phyloP scores from a whole-genome alignment of 2,888 invertebrate species.

The Caenorhabditis virilis region DNA sequence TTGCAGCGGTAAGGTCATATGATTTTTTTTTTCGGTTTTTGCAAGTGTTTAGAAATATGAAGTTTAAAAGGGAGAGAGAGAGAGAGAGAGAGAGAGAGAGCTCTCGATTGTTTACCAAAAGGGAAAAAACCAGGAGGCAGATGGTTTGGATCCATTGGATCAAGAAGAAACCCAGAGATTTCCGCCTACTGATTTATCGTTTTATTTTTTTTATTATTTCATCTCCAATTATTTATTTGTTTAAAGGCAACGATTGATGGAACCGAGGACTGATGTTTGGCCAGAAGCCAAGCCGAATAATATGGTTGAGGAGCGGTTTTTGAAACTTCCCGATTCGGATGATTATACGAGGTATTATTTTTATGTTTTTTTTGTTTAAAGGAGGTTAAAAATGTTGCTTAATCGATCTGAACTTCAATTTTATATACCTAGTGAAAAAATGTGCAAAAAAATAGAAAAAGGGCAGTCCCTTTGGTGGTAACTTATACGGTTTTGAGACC shows the following conservation, averaged over 20 bases:
- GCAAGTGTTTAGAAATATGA: background rate
- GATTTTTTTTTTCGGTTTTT: conserved; percentile 3
- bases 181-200: too few relatives aligned
- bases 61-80: too few relatives aligned
- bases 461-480: too few relatives aligned
- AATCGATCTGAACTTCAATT: too few relatives aligned
- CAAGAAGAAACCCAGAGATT: too few relatives aligned
- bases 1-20: conserved; percentile 50
- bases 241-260: conserved; percentile 42
- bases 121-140: background rate
- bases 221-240: background rate
- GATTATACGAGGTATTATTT: conserved; percentile 71
- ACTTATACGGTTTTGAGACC: too few relatives aligned
- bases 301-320: conserved; percentile 59
- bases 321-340: conserved; percentile 73
- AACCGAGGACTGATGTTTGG: conserved; percentile 65
- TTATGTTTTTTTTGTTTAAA: background rate
- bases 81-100: background rate
- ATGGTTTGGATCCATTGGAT: too few relatives aligned
- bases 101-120: conserved; percentile 6
- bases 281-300: conserved; percentile 61
- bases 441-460: too few relatives aligned
- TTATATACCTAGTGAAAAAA: too few relatives aligned
- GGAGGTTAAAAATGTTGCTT: too few relatives aligned
- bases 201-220: too few relatives aligned